Base-by-base conservation (phyloP, 2,888 invertebrate genomes). In the Limnephilus rhombicus region DNA sequence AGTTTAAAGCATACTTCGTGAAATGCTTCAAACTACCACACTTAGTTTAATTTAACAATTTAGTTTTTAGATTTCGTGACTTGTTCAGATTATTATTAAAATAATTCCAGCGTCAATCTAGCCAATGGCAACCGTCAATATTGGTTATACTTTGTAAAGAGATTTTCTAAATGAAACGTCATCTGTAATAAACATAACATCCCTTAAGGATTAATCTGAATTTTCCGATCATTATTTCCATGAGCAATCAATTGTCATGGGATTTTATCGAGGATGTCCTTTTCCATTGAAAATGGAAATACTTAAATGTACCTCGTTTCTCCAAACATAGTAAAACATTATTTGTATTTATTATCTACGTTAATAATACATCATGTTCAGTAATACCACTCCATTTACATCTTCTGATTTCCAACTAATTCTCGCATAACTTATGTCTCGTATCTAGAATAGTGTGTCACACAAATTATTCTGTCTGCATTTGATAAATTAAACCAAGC, bases 261-360 rank as follows among this genome's bases (percentile, higher is more conserved):
- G 37, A 24, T 24, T 83, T 37, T 37, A 83, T 83, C 37, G 37
- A 83, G 83, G 83, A 83, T 83, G 83, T 83, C 37, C 83, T 83
- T 37, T 34, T 83, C 83, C 13, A 82, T 83, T 34, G n/a, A 24
- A 24, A 68, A 68, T 68, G 9, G 68, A 68, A 68, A 68, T 68
- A 68, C n/a, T 68, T 68, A 24, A n/a, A 68, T 68, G 68, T 68
- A 68, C 68, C 68, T 7, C 68, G 68, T 68, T 9, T 68, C 68
- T 68, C 68, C 68, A 68, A 68, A 68, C 68, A 68, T 68, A 68
- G 9, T 4, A 53, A 68, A 68, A 68, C 68, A 68, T 24, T 68
- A 68, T n/a, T 24, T n/a, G 24, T 68, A 68, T n/a, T 68, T 24
- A 9, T 68, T 68, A 68, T 9, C 53, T 15, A 53, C 5, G n/a